These are phyloP conservation scores for Trichoplusia ni DNA, from an alignment of 1,140 invertebrate genomes.

Conservation along the genomic window DNA sequence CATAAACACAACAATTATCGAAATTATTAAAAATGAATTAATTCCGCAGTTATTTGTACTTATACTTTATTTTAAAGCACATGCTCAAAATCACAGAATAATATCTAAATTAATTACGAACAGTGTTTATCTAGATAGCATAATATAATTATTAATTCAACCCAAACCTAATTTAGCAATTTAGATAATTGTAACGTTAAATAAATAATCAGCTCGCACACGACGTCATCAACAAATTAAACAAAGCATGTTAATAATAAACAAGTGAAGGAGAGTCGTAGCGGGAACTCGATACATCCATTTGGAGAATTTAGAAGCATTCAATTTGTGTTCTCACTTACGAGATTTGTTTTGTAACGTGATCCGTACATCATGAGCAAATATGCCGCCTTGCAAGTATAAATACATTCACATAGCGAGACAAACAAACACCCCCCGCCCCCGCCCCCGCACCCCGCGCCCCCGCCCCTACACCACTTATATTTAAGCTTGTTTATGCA, in stretches of 20 bases:
- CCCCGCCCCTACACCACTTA: constrained; percentile 10
- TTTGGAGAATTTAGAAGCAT: constrained; percentile 12
- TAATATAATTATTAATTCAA: too few species aligned
- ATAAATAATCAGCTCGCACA: too few species aligned
- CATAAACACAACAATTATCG: neutral
- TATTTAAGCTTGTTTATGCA: constrained; percentile 21
- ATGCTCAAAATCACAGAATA: too few species aligned
- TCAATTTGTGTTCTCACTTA: constrained; percentile 18
- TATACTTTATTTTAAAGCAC: too few species aligned
- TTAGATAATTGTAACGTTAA: too few species aligned
- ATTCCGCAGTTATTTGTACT: too few species aligned
- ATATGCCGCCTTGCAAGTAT: neutral
- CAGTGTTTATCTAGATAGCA: too few species aligned
- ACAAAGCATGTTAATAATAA: neutral
- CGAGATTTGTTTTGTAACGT: constrained; percentile 20
- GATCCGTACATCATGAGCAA: constrained; percentile 7
- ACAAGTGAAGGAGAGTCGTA: neutral
- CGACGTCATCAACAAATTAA: constrained; percentile 6
- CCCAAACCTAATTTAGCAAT: too few species aligned
- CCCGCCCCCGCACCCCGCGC: too few species aligned
- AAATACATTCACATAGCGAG: neutral
- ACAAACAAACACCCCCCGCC: neutral
- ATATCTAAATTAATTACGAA: too few species aligned
- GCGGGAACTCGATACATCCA: constrained; percentile 12
- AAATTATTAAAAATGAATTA: neutral